Evolutionary conservation across 1,140 invertebrate genomes (phyloP).

Genomic region (Drosophila lacteicornis): DNA sequence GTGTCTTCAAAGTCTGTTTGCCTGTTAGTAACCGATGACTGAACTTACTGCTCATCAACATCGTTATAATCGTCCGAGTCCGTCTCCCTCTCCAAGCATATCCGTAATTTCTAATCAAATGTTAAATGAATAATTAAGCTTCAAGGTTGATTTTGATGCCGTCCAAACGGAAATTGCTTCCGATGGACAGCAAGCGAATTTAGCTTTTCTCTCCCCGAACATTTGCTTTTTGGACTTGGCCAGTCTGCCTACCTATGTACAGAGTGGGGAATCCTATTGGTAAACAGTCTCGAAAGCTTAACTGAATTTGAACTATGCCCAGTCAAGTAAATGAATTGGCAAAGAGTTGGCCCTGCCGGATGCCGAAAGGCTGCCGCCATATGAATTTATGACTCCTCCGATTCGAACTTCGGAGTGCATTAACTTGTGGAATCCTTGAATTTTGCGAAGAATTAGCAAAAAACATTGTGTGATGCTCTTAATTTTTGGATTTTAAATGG

Average conservation of each 20-base stretch:
- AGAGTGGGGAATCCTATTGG: conserved; percentile 19
- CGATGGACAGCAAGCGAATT: not conserved
- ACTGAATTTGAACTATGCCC: conserved; percentile 22
- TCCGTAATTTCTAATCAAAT: conserved; percentile 55
- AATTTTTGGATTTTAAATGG: conserved; percentile 10
- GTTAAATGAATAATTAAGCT: conserved; percentile 57
- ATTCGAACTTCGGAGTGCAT: not conserved
- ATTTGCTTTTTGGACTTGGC: not conserved
- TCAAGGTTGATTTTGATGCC: conserved; percentile 13
- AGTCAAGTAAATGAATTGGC: conserved; percentile 8
- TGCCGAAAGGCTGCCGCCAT: not conserved
- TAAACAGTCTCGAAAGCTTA: conserved; percentile 14
- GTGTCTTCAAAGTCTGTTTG: conserved; percentile 26
- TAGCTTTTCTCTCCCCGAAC: not conserved
- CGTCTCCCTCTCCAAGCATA: conserved; percentile 4
- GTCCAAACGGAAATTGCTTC: conserved; percentile 22
- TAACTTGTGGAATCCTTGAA: not conserved
- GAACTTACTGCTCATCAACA: conserved; percentile 26
- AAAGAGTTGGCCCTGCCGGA: not conserved
- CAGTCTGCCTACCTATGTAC: conserved; percentile 10
- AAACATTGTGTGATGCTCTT: not conserved
- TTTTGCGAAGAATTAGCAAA: conserved; percentile 10
- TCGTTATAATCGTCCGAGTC: conserved; percentile 18
- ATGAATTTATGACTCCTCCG: conserved; percentile 11
- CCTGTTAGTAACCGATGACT: conserved; percentile 52